Percentiles rank a stretch among this genome's conserved stretches.
Conservation (phyloP, 92 coral and sea anemone species). For the Parazoanthus swiftii region DNA sequence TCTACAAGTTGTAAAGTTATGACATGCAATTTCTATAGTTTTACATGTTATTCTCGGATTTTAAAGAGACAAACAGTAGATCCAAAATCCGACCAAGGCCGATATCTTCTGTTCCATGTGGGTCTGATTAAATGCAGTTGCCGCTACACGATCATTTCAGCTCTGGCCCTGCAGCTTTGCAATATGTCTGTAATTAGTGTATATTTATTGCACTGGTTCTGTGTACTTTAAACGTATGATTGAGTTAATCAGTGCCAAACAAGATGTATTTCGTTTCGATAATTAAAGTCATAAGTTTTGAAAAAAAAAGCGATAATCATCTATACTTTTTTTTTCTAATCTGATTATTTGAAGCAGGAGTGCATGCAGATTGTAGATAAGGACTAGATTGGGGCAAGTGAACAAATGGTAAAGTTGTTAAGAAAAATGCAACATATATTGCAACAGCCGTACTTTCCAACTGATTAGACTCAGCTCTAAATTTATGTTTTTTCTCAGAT, state of each 20-base stretch:
- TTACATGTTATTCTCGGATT: too few species aligned
- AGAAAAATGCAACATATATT: not conserved
- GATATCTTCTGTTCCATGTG: too few species aligned
- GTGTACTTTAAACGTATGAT: too few species aligned
- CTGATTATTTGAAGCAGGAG: not conserved
- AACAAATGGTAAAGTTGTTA: not conserved
- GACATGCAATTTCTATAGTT: too few species aligned
- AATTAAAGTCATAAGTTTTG: not conserved
- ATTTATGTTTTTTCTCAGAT: not conserved
- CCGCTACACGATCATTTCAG: too few species aligned
- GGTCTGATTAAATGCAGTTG: too few species aligned
- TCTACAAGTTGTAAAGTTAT: too few species aligned
- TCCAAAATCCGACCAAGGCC: too few species aligned
- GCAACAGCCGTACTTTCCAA: not conserved
- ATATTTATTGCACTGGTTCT: too few species aligned
- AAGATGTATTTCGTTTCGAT: not conserved
- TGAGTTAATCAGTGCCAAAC: not conserved
- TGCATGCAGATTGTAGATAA: not conserved
- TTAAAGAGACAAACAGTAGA: too few species aligned
- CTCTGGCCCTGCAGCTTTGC: too few species aligned
- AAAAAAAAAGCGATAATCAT: not conserved
- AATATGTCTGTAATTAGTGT: too few species aligned
- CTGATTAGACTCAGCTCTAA: not conserved
- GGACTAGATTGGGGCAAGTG: not conserved
- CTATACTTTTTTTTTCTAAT: not conserved